phyloP scores from a whole-genome alignment of 1,140 invertebrate genomes.

The Diabrotica virgifera region DNA sequence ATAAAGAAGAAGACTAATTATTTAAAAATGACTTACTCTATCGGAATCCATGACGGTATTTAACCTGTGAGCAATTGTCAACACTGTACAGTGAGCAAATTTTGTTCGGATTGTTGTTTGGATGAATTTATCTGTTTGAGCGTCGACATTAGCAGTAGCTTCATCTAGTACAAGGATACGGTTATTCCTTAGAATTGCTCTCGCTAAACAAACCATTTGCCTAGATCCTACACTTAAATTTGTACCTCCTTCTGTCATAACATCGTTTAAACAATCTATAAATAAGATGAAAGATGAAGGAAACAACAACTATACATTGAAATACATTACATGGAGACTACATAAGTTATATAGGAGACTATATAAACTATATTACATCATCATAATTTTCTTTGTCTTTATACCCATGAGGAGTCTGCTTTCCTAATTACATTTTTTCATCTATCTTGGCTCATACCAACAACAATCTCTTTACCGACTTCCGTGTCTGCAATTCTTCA shows the following conservation, averaged over 20 bases:
- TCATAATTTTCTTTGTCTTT: too few species aligned
- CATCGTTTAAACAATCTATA: constrained; percentile 50
- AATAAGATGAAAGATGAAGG: background rate
- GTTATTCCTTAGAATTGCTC: constrained; percentile 65
- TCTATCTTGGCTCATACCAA: too few species aligned
- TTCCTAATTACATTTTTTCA: too few species aligned
- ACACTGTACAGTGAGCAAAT: constrained; percentile 64
- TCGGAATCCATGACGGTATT: constrained; percentile 48
- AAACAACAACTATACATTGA: too few species aligned
- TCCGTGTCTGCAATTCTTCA: too few species aligned
- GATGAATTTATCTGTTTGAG: constrained; percentile 60
- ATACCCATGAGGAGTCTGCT: too few species aligned
- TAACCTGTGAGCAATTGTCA: constrained; percentile 77
- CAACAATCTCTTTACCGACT: too few species aligned
- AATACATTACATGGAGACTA: too few species aligned
- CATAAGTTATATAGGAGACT: too few species aligned
- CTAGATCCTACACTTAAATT: constrained; percentile 70
- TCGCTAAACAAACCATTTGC: constrained; percentile 68
- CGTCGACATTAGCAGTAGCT: constrained; percentile 75
- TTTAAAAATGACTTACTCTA: constrained; percentile 29
- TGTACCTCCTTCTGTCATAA: constrained; percentile 60
- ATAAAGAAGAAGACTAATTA: too few species aligned
- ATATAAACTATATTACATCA: too few species aligned
- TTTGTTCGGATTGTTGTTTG: constrained; percentile 61
- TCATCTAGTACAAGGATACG: constrained; percentile 72